Percentiles rank a stretch among this genome's conserved stretches.
These are phyloP conservation scores for Antrozous pallidus DNA, from an alignment of 2,797 vertebrate genomes.

Conservation along the genomic window DNA sequence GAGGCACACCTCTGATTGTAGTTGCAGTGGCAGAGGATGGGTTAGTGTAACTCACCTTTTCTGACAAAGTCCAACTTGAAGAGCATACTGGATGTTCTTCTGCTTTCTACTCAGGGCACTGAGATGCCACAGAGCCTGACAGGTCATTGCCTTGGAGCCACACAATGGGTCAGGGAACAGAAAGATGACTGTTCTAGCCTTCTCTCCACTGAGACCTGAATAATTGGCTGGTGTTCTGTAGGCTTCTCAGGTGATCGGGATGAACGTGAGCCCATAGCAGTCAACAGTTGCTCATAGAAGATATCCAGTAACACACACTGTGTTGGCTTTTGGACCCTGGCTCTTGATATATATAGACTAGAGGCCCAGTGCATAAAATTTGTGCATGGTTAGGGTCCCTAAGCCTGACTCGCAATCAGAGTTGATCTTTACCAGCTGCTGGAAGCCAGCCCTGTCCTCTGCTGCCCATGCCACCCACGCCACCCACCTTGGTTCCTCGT, in stretches of 20 bases:
- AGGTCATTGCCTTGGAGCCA: not conserved
- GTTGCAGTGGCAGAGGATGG: not conserved
- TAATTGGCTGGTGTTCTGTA: not conserved
- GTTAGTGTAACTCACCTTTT: not conserved
- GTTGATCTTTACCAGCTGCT: too few relatives aligned
- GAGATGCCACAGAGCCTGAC: not conserved
- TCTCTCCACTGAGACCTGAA: not conserved
- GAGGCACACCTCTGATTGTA: not conserved
- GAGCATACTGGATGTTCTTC: not conserved
- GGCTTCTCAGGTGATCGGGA: not conserved
- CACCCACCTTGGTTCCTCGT: too few relatives aligned
- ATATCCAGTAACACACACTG: accelerated
- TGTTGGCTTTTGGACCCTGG: not conserved
- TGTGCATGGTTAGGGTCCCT: too few relatives aligned
- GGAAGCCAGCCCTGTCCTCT: too few relatives aligned
- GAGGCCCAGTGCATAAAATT: too few relatives aligned
- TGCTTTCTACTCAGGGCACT: not conserved
- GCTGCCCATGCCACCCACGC: too few relatives aligned
- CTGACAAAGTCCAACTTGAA: not conserved
- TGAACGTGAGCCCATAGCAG: not conserved
- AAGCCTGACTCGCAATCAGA: too few relatives aligned
- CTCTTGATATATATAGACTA: too few relatives aligned
- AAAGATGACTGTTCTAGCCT: not conserved
- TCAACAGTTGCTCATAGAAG: not conserved
- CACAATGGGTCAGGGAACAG: accelerated